Conservation (phyloP, 2,113 vertebrate genomes). For the Callipepla squamata region DNA sequence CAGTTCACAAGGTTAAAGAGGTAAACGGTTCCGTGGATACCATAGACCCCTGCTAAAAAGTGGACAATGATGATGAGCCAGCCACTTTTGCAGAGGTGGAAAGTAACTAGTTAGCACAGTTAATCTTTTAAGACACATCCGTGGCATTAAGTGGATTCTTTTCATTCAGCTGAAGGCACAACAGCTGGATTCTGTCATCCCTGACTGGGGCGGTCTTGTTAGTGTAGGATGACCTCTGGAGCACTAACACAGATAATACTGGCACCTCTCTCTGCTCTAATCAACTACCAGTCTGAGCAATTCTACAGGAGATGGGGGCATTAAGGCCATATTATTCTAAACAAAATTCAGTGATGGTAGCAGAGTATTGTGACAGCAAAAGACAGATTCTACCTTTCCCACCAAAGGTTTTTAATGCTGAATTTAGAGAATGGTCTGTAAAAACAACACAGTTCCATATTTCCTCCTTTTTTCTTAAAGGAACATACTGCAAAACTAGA, state of each 20-base stretch:
- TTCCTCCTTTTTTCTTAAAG: slow-evolving; percentile 5
- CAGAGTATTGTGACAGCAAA: slow-evolving; percentile 78
- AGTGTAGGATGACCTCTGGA: slow-evolving; percentile 93
- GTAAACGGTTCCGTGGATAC: slow-evolving; percentile 78
- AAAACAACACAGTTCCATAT: neutral
- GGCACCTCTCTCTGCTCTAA: slow-evolving; percentile 92
- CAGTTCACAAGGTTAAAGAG: slow-evolving; percentile 78
- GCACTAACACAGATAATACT: slow-evolving; percentile 94
- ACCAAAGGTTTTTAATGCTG: slow-evolving; percentile 55
- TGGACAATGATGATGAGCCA: slow-evolving; percentile 62
- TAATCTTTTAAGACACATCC: slow-evolving; percentile 74
- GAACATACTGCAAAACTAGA: slow-evolving; percentile 12
- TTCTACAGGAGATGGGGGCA: slow-evolving; percentile 82
- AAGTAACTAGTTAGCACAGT: slow-evolving; percentile 69
- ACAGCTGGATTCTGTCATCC: slow-evolving; percentile 93
- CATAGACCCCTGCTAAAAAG: slow-evolving; percentile 27
- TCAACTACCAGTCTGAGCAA: slow-evolving; percentile 87
- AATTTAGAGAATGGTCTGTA: slow-evolving; percentile 30
- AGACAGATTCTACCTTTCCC: slow-evolving; percentile 79
- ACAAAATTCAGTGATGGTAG: slow-evolving; percentile 83
- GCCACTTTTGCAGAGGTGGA: slow-evolving; percentile 70
- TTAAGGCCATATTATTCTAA: slow-evolving; percentile 86
- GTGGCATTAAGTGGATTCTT: slow-evolving; percentile 78
- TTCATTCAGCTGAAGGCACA: slow-evolving; percentile 53
- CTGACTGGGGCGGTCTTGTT: slow-evolving; percentile 90